These are phyloP conservation scores for Ptilorrhoa leucosticta DNA, from an alignment of 2,113 vertebrate genomes.

Conservation along the genomic window DNA sequence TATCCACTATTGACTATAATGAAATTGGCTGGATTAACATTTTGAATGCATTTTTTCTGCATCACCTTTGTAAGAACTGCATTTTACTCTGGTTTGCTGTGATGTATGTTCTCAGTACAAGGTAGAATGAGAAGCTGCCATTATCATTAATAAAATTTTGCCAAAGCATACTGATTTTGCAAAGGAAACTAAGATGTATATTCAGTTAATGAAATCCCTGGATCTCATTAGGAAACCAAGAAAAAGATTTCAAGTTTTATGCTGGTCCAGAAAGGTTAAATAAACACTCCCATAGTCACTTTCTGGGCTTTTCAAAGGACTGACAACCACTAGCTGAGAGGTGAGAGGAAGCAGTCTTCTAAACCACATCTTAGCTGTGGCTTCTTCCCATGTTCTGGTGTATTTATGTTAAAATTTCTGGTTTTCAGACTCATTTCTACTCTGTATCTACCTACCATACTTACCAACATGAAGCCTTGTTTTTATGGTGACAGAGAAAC, in stretches of 20 bases:
- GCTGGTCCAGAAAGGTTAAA: background rate
- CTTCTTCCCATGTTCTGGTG: background rate
- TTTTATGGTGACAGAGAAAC: background rate
- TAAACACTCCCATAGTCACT: background rate
- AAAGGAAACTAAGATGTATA: background rate
- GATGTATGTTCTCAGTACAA: background rate
- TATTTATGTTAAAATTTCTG: background rate
- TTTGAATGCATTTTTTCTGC: background rate
- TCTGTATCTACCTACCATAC: background rate
- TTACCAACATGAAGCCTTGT: background rate
- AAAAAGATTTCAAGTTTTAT: background rate
- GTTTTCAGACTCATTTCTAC: background rate
- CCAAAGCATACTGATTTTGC: fast-evolving
- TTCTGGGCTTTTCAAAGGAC: background rate
- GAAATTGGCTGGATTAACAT: background rate
- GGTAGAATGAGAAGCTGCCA: background rate
- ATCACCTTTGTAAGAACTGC: background rate
- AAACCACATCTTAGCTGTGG: background rate
- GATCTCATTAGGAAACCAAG: background rate
- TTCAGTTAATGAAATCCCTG: background rate
- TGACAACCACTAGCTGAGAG: background rate
- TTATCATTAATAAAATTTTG: background rate
- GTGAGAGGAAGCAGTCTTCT: background rate
- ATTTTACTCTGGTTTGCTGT: background rate
- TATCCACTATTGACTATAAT: background rate